Base-by-base conservation (phyloP, 2,113 vertebrate species). In the Lophochroa leadbeateri region DNA sequence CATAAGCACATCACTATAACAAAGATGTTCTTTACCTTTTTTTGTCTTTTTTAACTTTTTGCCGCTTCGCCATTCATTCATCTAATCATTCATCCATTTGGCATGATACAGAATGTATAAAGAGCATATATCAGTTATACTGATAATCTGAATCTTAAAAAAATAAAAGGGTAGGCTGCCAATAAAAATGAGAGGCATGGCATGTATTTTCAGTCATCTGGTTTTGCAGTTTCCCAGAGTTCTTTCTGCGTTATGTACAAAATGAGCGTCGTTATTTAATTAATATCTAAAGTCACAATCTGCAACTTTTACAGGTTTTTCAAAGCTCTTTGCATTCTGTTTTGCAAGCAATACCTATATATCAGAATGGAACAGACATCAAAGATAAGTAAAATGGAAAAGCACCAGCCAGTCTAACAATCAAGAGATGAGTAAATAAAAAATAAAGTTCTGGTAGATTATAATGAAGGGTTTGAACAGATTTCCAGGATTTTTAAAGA, bases 31-130 rank as follows among this genome's bases (percentile, higher is more conserved):
- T 29, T 64, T 49, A 21, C 1, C 2, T 9, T 13, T 44, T 63
- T 75, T 47, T 33, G 0, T 25, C 2, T 49, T 64, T 79, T 82
- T 80, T 3, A 41, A 7, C 9, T 17, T 87, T 82, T 65, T 52
- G 13, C 11, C n/a, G 60, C 6, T 78, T 74, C 3, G 1, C 3
- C 7, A 55, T 91, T 86, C 4, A 50, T 81, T 68, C 4, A 41
- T 82, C 68, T 72, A 71, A 7, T 31, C 19, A 33, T 82, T 90
- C 9, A 24, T n/a, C 55, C 9, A 17, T 13, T 80, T 3, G 21
- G 2, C 0, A 1, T 50, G 14, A 39, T 63, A 77, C 50, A 5
- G 12, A 82, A 49, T 2, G 24, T 31, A 50, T 4, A 7, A 53
- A 71, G 39, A 60, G 31, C 2, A 74, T 25, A 78, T n/a, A n/a